Conservation (phyloP, 1,140 invertebrate genomes). For the Drusus annulatus region DNA sequence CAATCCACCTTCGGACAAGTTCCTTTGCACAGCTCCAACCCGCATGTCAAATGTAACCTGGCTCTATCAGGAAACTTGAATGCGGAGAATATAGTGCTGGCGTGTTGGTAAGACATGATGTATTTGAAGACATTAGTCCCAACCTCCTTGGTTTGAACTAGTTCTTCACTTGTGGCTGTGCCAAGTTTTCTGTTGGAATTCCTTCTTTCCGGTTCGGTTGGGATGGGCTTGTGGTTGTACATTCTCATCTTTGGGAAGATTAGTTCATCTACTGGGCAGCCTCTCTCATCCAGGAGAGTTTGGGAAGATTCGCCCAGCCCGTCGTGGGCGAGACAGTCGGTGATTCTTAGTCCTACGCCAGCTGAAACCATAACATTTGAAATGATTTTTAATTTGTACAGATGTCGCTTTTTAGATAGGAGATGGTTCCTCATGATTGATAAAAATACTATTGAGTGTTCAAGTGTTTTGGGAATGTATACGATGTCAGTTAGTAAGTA, state of each 20-base stretch:
- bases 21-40: constrained; percentile 78
- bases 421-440: too few relatives aligned
- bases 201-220: constrained; percentile 60
- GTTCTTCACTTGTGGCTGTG: constrained; percentile 17
- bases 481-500: too few relatives aligned
- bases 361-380: constrained; percentile 64
- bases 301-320: constrained; percentile 80
- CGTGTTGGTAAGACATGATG: constrained; percentile 74
- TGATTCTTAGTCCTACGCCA: constrained; percentile 79
- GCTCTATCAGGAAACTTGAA: constrained; percentile 86
- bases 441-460: too few relatives aligned
- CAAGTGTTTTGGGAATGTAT: too few relatives aligned
- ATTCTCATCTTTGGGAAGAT: constrained; percentile 73
- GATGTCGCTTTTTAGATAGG: too few relatives aligned
- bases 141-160: constrained; percentile 46
- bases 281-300: constrained; percentile 78
- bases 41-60: constrained; percentile 79
- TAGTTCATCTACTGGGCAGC: constrained; percentile 80
- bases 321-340: constrained; percentile 82
- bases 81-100: constrained; percentile 79
- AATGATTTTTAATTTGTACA: too few relatives aligned
- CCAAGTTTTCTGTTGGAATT: constrained; percentile 44
- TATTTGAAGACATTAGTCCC: constrained; percentile 65
- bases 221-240: constrained; percentile 64
- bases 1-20: constrained; percentile 75